These are phyloP conservation scores for Neogale vison DNA, from an alignment of 2,113 vertebrate genomes.

Conservation along the genomic window DNA sequence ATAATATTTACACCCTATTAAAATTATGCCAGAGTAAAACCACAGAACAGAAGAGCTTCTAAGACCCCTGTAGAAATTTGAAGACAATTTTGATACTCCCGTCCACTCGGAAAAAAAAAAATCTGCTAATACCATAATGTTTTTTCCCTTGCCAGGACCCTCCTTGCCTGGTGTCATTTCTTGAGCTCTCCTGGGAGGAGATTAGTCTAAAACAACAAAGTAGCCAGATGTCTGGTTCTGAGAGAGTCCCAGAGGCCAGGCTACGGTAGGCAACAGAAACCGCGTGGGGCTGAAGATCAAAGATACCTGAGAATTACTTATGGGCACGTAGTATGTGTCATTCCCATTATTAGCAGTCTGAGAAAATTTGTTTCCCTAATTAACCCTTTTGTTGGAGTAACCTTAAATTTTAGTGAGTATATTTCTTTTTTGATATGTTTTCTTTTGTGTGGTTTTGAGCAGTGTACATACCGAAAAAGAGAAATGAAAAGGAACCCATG, in stretches of 20 bases:
- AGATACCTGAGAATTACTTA: slow-evolving; percentile 99
- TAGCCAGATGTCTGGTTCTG: slow-evolving; percentile 99
- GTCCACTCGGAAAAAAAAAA: slow-evolving; percentile 89
- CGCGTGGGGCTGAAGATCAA: slow-evolving; percentile 98
- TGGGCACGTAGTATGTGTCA: slow-evolving; percentile 97
- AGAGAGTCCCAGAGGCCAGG: slow-evolving; percentile 96
- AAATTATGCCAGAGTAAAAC: slow-evolving; percentile 54
- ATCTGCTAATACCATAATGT: slow-evolving; percentile 90
- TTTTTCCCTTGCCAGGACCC: slow-evolving; percentile 98
- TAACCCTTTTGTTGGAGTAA: slow-evolving; percentile 96
- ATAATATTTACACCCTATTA: slow-evolving; percentile 65
- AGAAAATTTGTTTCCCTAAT: slow-evolving; percentile 99
- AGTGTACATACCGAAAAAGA: neutral
- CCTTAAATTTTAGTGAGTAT: slow-evolving; percentile 86
- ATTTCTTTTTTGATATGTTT: slow-evolving; percentile 68
- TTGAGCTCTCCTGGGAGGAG: slow-evolving; percentile 94
- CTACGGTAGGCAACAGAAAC: slow-evolving; percentile 93
- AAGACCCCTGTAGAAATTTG: slow-evolving; percentile 92
- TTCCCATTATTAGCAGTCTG: slow-evolving; percentile 99
- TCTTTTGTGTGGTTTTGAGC: slow-evolving; percentile 47
- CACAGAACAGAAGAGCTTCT: slow-evolving; percentile 72
- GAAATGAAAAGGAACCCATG: neutral
- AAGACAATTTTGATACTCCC: slow-evolving; percentile 92
- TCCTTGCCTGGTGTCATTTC: slow-evolving; percentile 96
- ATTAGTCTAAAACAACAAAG: slow-evolving; percentile 99